Percentiles rank a stretch among this genome's conserved stretches.
phyloP scores from a whole-genome alignment of 2,888 invertebrate genomes.

The Thera britannica region DNA sequence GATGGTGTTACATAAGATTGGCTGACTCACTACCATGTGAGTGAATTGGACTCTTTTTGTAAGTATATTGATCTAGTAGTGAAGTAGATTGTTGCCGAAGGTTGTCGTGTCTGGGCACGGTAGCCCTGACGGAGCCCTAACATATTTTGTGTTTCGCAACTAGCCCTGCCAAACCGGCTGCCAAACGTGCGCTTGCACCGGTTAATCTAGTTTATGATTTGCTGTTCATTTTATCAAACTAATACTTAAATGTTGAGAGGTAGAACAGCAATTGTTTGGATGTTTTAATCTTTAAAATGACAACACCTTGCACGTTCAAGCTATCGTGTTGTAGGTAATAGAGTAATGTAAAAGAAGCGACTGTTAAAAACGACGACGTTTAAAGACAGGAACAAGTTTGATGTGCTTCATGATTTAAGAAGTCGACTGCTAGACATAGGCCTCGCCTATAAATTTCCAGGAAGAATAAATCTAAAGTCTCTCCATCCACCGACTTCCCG shows the following conservation, averaged over 20 bases:
- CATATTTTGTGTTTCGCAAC: constrained; percentile 43
- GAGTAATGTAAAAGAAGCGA: not conserved
- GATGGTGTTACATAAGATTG: not conserved
- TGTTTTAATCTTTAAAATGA: constrained; percentile 25
- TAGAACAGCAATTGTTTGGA: constrained; percentile 22
- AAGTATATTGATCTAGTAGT: not conserved
- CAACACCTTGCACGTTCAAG: constrained; percentile 15
- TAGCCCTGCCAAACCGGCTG: constrained; percentile 42
- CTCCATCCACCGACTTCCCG: too few relatives aligned
- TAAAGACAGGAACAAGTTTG: not conserved
- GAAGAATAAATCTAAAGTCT: too few relatives aligned
- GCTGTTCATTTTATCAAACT: constrained; percentile 38
- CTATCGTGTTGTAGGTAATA: not conserved
- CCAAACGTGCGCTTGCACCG: constrained; percentile 42
- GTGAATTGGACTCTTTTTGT: not conserved
- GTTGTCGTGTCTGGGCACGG: constrained; percentile 19
- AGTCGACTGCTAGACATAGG: too few relatives aligned
- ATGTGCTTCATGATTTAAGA: too few relatives aligned
- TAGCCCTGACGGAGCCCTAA: constrained; percentile 44
- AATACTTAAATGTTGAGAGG: constrained; percentile 26
- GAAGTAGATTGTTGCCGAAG: constrained; percentile 11
- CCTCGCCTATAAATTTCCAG: too few relatives aligned
- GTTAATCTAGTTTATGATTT: constrained; percentile 45
- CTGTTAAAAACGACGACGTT: not conserved
- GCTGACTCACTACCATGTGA: too few relatives aligned